Evolutionary conservation across 2,113 vertebrate species (phyloP).

Genomic region (Acrocephalus arundinaceus): DNA sequence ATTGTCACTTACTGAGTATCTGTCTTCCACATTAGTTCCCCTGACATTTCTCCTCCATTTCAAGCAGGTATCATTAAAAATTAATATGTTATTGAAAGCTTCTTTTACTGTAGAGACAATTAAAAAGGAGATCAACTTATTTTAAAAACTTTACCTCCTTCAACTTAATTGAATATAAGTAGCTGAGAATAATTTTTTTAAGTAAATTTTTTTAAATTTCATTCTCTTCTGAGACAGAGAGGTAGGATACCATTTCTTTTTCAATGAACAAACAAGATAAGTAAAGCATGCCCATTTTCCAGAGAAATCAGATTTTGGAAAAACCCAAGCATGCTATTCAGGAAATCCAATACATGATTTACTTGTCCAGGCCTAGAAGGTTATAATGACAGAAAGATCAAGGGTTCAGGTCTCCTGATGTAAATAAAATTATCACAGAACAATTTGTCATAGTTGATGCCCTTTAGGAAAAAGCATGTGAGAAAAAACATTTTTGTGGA

Average conservation of each 20-base stretch:
- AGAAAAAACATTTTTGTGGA: neutral
- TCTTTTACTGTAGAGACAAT: slow-evolving; percentile 65
- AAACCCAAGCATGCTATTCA: neutral
- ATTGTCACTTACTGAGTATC: slow-evolving; percentile 70
- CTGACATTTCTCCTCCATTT: slow-evolving; percentile 78
- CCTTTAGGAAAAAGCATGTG: neutral
- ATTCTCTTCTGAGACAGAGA: neutral
- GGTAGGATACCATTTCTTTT: neutral
- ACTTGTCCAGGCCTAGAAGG: neutral
- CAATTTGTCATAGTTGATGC: neutral
- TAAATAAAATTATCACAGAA: neutral
- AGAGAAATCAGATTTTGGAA: neutral
- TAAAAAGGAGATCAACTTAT: neutral
- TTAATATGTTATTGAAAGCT: slow-evolving; percentile 72
- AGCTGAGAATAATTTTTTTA: neutral
- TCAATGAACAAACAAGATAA: neutral
- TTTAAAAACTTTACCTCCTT: neutral
- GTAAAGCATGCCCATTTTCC: neutral
- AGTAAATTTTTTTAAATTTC: neutral
- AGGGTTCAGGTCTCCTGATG: neutral
- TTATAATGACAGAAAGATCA: neutral
- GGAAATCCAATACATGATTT: neutral
- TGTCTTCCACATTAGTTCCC: slow-evolving; percentile 67
- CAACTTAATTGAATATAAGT: neutral
- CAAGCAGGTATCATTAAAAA: slow-evolving; percentile 86